Evolutionary conservation across 2,888 invertebrate genomes (phyloP).

Genomic region (Ochropleura leucogaster): DNA sequence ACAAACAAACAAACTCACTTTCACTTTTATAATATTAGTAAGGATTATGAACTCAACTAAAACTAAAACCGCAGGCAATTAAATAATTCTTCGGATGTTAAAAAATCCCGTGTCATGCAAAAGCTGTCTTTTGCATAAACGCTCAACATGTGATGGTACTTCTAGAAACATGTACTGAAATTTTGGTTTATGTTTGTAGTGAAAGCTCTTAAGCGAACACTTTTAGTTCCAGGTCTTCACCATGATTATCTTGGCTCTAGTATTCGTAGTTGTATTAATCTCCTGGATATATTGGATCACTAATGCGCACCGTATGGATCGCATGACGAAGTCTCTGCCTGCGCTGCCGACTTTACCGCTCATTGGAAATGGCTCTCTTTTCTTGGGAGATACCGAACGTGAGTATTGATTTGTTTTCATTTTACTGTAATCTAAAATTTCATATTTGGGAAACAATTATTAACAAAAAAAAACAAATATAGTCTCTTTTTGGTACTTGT

Average conservation of each 20-base stretch:
- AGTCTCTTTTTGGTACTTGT: no score
- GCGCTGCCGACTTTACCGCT: conserved; percentile 76
- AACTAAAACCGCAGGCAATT: not conserved
- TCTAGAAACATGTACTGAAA: not conserved
- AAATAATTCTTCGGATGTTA: not conserved
- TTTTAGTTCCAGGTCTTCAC: conserved; percentile 40
- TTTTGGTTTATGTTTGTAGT: not conserved
- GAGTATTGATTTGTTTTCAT: conserved; percentile 50
- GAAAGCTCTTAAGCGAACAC: not conserved
- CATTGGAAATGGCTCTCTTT: conserved; percentile 80
- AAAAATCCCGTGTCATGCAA: not conserved
- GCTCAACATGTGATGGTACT: not conserved
- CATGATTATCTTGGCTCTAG: conserved; percentile 76
- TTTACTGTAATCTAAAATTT: no score
- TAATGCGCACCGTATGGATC: conserved; percentile 71
- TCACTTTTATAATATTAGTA: no score
- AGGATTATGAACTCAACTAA: not conserved
- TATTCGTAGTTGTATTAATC: conserved; percentile 64
- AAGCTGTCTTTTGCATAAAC: not conserved
- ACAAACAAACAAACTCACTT: no score
- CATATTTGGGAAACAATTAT: not conserved
- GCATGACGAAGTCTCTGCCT: conserved; percentile 75
- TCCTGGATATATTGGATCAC: conserved; percentile 75
- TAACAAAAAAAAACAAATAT: no score
- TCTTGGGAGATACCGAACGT: conserved; percentile 82